Conservation (phyloP, 2,797 vertebrate species). For the Acanthiza pusilla region DNA sequence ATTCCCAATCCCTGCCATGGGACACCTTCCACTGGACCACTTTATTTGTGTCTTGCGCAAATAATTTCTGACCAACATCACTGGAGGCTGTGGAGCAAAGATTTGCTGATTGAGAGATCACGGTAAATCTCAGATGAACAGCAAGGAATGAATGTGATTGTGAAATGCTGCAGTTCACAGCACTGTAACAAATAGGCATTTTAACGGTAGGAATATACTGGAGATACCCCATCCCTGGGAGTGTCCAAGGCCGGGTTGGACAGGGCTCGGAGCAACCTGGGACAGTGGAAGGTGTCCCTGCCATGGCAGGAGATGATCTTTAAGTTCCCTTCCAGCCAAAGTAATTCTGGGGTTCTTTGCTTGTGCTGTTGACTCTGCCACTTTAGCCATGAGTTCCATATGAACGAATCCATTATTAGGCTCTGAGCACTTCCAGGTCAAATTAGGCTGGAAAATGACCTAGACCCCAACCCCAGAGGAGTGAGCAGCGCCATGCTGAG, state of each 20-base stretch:
- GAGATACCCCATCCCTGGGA: background rate
- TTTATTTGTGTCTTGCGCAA: background rate
- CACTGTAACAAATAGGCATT: background rate
- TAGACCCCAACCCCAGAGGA: background rate
- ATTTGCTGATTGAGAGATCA: background rate
- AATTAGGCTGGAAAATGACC: background rate
- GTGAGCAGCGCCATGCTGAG: rapidly evolving
- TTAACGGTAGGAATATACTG: rapidly evolving
- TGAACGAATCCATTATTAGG: rapidly evolving
- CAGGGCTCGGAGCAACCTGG: rapidly evolving
- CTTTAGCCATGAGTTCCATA: background rate
- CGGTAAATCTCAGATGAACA: background rate
- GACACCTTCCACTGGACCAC: background rate
- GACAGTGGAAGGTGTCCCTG: background rate
- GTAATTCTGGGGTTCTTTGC: background rate
- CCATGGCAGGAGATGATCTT: background rate
- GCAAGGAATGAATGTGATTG: background rate
- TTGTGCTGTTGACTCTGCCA: too few species aligned
- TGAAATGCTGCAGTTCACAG: background rate
- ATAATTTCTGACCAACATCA: background rate
- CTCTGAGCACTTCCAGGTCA: background rate
- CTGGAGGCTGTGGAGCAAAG: background rate
- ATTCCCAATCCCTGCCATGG: background rate
- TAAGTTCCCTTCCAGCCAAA: background rate
- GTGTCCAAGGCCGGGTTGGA: background rate